phyloP scores from a whole-genome alignment of 2,797 vertebrate genomes.

The Percopsis omiscomaycus region DNA sequence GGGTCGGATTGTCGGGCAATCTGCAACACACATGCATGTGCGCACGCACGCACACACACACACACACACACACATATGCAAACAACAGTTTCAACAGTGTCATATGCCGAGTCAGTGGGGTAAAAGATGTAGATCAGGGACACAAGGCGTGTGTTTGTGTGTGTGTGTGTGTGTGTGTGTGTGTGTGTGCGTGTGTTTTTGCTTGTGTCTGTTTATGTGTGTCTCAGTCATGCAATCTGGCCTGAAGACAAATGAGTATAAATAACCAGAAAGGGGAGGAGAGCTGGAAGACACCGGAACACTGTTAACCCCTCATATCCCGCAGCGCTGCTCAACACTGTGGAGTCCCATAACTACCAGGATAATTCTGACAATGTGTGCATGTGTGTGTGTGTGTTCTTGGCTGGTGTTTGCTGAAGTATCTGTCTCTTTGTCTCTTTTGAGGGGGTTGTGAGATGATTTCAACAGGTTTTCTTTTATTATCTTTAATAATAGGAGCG shows the following conservation, averaged over 20 bases:
- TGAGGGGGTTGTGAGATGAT: too few relatives aligned
- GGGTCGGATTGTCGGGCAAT: constrained; percentile 6
- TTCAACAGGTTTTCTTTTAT: too few relatives aligned
- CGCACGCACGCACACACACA: too few relatives aligned
- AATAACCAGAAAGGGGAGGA: constrained; percentile 69
- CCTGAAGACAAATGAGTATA: constrained; percentile 75
- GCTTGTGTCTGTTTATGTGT: constrained; percentile 27
- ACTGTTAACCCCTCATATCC: constrained; percentile 61
- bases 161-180: not conserved
- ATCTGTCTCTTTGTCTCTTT: not conserved
- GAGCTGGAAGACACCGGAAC: constrained; percentile 61
- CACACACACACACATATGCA: too few relatives aligned
- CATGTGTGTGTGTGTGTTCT: constrained; percentile 10
- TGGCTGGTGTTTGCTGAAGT: not conserved
- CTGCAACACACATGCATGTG: too few relatives aligned
- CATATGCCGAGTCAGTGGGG: not conserved
- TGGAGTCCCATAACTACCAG: constrained; percentile 56
- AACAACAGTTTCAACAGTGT: not conserved
- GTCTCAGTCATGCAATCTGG: constrained; percentile 51
- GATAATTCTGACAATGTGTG: constrained; percentile 24
- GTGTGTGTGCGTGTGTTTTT: constrained; percentile 20
- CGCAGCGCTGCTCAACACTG: constrained; percentile 49
- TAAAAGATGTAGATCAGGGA: constrained; percentile 19
- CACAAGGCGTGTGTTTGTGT: constrained; percentile 29
- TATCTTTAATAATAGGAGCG: too few relatives aligned